These are phyloP conservation scores for Oenanthe melanoleuca DNA, from an alignment of 2,113 vertebrate genomes.

Conservation along the genomic window DNA sequence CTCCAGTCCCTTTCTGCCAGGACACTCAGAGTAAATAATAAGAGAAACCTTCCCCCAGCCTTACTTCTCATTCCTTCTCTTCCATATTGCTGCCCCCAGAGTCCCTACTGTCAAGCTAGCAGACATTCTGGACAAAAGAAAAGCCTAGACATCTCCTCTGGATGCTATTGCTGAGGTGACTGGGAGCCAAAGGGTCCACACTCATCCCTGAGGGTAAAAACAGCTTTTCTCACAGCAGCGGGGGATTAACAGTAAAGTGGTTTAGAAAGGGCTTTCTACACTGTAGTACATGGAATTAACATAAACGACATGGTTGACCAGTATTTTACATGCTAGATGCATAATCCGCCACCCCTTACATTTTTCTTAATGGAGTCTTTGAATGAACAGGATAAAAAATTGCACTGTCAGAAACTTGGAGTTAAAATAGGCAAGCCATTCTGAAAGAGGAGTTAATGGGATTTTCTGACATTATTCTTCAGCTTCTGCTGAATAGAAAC, in stretches of 20 bases:
- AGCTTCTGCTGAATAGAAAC: background rate
- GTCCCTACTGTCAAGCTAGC: background rate
- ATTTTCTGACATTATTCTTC: background rate
- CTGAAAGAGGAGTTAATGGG: background rate
- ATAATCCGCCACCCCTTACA: background rate
- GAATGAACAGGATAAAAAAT: background rate
- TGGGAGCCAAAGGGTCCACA: background rate
- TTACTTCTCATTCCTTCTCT: background rate
- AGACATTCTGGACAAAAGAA: background rate
- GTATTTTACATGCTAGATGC: background rate
- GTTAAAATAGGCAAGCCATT: background rate
- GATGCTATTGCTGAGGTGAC: background rate
- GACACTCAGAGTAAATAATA: background rate
- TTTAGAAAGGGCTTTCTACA: background rate
- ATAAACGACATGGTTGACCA: rapidly evolving
- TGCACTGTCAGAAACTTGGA: background rate
- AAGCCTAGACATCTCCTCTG: background rate
- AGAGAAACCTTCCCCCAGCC: background rate
- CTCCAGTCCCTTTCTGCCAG: background rate
- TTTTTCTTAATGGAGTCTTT: background rate
- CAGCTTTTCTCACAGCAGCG: background rate
- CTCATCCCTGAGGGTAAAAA: background rate
- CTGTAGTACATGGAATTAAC: background rate
- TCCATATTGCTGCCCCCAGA: background rate
- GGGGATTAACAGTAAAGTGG: background rate